A percentile compares a stretch with the other conserved stretches of the same genome.
Evolutionary conservation across 92 coral and sea anemone species (phyloP).

Genomic region (Epizoanthus fatuus): DNA sequence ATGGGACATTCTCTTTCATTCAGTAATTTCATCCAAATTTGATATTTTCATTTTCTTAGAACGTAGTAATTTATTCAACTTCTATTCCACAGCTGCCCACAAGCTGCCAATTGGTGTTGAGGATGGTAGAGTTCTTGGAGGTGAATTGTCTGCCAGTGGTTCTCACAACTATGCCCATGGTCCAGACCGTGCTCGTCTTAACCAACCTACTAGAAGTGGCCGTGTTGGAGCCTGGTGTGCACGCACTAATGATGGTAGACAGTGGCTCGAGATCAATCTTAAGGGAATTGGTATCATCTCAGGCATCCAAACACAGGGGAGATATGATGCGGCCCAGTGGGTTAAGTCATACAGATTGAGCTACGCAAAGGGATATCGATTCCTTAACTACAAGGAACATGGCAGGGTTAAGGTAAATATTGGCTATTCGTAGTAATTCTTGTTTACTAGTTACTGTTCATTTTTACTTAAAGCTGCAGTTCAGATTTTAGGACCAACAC

Average conservation of each 20-base stretch:
- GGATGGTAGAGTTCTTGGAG: conserved; percentile 68
- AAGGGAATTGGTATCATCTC: conserved; percentile 60
- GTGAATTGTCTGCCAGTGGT: conserved; percentile 69
- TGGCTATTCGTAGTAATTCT: not conserved
- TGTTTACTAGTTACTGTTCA: not conserved
- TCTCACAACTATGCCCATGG: conserved; percentile 65
- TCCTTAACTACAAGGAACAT: conserved; percentile 58
- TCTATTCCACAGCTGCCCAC: conserved; percentile 22
- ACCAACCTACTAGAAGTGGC: conserved; percentile 42
- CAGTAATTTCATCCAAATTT: too few species aligned
- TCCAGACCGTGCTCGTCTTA: conserved; percentile 79
- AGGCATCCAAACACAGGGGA: conserved; percentile 78
- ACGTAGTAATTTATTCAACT: not conserved
- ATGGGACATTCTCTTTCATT: too few species aligned
- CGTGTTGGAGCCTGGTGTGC: conserved; percentile 83
- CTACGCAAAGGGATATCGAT: conserved; percentile 60
- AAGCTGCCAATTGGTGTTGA: conserved; percentile 77
- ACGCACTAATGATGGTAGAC: conserved; percentile 46
- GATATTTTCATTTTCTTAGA: not conserved
- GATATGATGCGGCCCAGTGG: conserved; percentile 74
- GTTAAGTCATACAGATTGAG: conserved; percentile 68
- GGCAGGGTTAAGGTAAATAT: conserved; percentile 70
- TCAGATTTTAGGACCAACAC: too few species aligned
- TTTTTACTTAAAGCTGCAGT: too few species aligned
- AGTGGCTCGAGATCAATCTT: conserved; percentile 77